Conservation (phyloP, 2,113 vertebrate species). For the Carettochelys insculpta region DNA sequence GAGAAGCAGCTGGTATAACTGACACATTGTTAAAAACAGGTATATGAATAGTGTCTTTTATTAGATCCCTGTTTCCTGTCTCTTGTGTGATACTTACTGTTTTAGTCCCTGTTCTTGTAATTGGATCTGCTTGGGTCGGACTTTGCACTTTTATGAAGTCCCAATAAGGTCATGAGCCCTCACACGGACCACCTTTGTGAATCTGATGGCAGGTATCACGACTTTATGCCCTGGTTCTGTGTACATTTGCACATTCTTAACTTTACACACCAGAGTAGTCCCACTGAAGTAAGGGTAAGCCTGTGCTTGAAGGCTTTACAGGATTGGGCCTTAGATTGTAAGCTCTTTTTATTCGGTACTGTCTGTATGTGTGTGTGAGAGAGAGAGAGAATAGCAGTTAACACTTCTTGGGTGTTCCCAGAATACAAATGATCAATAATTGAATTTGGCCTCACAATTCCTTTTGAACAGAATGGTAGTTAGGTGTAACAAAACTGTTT, state of each 20-base stretch:
- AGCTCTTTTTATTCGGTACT: not conserved
- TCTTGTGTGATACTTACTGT: not conserved
- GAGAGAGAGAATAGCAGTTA: not conserved
- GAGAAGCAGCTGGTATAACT: not conserved
- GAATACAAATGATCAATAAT: not conserved
- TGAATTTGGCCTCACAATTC: not conserved
- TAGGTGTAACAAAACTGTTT: not conserved
- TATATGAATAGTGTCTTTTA: not conserved
- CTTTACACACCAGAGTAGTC: not conserved
- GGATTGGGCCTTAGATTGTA: not conserved
- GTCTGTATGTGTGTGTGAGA: not conserved
- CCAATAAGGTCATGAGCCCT: not conserved
- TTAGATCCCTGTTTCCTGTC: not conserved
- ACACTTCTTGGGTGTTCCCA: accelerated
- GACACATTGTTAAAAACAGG: accelerated
- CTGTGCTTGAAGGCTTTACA: not conserved
- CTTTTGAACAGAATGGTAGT: not conserved
- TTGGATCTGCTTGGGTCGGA: not conserved
- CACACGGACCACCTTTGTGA: not conserved
- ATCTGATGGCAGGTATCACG: not conserved
- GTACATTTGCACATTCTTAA: accelerated
- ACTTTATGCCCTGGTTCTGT: not conserved
- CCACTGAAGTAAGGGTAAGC: not conserved
- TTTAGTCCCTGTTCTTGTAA: not conserved
- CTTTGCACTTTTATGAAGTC: not conserved